phyloP scores from a whole-genome alignment of 2,113 vertebrate species.

The Geococcyx californianus region DNA sequence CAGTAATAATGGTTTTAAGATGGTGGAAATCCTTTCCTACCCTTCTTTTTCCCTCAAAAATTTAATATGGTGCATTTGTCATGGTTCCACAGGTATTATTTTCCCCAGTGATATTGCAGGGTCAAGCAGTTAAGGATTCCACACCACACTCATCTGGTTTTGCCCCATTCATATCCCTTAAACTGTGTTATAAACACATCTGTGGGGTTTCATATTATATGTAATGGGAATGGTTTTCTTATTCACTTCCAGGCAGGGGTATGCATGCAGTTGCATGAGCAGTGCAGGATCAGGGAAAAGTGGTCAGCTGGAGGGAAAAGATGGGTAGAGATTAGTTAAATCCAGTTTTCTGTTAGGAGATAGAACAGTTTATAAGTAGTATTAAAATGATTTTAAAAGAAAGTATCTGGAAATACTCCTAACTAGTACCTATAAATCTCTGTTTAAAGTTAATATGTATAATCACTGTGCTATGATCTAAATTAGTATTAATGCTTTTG shows the following conservation, averaged over 20 bases:
- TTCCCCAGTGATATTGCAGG: background rate
- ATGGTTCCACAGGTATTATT: background rate
- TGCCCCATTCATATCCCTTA: accelerated
- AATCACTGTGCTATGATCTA: background rate
- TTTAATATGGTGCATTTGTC: background rate
- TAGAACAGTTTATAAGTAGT: background rate
- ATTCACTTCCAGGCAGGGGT: background rate
- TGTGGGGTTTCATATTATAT: background rate
- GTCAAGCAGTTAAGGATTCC: background rate
- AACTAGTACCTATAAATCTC: background rate
- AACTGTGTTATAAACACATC: background rate
- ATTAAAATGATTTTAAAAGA: background rate
- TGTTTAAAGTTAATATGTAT: background rate
- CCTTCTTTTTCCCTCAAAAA: background rate
- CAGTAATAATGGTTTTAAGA: background rate
- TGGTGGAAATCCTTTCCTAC: accelerated
- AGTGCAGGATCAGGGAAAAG: background rate
- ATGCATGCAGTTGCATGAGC: background rate
- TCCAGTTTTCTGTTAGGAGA: background rate
- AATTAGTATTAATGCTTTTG: background rate
- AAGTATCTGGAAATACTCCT: background rate
- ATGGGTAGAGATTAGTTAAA: background rate
- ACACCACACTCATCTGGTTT: accelerated
- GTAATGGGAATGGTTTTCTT: background rate
- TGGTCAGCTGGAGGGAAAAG: background rate